Evolutionary conservation across 2,113 vertebrate genomes (phyloP).

Genomic region (Coturnix japonica): DNA sequence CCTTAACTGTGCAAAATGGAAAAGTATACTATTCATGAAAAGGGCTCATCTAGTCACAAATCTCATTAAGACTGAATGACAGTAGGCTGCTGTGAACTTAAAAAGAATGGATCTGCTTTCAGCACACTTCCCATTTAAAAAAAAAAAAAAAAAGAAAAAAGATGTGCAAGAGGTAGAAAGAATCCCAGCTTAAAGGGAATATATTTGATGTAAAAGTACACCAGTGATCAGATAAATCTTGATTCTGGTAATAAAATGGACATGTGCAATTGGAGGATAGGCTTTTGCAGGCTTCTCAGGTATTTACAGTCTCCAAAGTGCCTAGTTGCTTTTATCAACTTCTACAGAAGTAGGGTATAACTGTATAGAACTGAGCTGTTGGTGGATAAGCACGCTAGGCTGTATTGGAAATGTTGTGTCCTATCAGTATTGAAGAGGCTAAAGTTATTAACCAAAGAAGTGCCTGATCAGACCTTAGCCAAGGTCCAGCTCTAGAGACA

Average conservation of each 20-base stretch:
- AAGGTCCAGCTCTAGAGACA: not conserved
- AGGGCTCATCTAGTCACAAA: not conserved
- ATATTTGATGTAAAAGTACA: not conserved
- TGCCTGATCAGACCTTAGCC: not conserved
- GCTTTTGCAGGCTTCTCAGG: slow-evolving; percentile 9
- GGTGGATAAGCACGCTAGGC: not conserved
- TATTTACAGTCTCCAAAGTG: not conserved
- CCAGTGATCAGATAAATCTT: not conserved
- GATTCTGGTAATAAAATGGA: slow-evolving; percentile 2
- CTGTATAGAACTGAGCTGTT: not conserved
- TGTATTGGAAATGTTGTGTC: not conserved
- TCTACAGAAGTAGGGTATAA: not conserved
- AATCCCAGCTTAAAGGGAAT: not conserved
- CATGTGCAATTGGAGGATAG: not conserved
- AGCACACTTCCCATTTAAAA: not conserved
- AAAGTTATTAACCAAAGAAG: not conserved
- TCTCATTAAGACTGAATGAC: slow-evolving; percentile 8
- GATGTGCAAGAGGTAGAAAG: not conserved
- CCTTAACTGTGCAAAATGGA: not conserved
- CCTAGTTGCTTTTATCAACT: not conserved
- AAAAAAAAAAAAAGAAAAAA: slow-evolving; percentile 20
- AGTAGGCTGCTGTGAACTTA: not conserved
- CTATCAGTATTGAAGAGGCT: not conserved
- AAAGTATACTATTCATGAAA: not conserved
- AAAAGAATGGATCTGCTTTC: not conserved